Base-by-base conservation (phyloP, 2,797 vertebrate genomes). In the Mareca strepera region DNA sequence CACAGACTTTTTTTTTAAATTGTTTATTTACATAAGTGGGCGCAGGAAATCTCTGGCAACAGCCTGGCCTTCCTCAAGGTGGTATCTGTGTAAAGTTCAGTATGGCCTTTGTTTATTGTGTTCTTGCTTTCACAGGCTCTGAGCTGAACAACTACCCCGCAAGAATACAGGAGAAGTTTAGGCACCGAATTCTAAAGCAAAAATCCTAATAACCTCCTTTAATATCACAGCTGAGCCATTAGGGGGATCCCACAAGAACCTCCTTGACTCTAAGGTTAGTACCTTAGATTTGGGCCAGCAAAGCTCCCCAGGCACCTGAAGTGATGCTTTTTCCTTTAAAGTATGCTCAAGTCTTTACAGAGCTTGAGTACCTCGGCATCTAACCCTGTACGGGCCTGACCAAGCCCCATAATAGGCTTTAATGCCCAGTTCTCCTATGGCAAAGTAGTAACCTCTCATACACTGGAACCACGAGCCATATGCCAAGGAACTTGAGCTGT, bases 101-200 rank as follows among this genome's bases (percentile, higher is more conserved):
- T 48, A 26, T 58, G 56, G 75, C 48, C 72, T 92, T 95, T 91
- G n/a, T 74, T 78, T 79, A 59, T 66, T 86, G 74, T 76, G 22
- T 35, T 84, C 56, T 80, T 58, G 14, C 59, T 93, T 82, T 82
- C 28, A 26, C 43, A 76, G 67, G 39, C 55, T 88, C 52, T 37
- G 75, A 60, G 41, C 26, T 67, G 68, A 92, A 81, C 26, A 63
- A 3, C 56, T 44, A 20, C 21, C 4, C 59, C 29, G 22, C 21
- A 16, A 84, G 0, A 67, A 18, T 1, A 2, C 3, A 39, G 25
- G 33, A 17, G 78, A 81, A 81, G 76, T 1, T 25, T 41, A 84
- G 72, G 48, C 7, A 58, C 33, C 23, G 22, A 46, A 44, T 72
- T 77, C 44, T 87, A 66, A 93, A 91, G 25, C 56, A 48, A 53